A percentile compares a stretch with the other conserved stretches of the same genome.
Conservation (phyloP, 2,888 invertebrate species). For the Microdon myrmicae region DNA sequence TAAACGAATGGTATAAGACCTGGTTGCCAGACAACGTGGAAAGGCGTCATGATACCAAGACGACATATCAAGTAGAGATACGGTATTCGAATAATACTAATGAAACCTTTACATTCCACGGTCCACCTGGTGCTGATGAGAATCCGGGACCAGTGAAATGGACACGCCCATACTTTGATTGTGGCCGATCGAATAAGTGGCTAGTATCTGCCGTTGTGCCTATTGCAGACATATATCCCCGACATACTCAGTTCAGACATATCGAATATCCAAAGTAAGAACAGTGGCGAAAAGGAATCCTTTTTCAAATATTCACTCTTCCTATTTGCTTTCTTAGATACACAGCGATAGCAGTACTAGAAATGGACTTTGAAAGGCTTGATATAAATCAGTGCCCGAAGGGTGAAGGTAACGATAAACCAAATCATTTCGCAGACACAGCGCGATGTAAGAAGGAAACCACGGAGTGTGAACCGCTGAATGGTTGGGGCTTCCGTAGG, state of each 20-base stretch:
- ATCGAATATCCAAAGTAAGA: conserved; percentile 92
- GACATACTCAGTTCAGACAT: conserved; percentile 92
- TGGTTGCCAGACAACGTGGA: conserved; percentile 92
- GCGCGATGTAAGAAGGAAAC: conserved; percentile 91
- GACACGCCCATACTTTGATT: conserved; percentile 96
- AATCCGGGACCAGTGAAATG: conserved; percentile 92
- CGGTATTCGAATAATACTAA: conserved; percentile 94
- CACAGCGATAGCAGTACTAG: conserved; percentile 90
- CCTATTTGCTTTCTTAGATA: conserved; percentile 71
- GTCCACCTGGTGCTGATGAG: conserved; percentile 91
- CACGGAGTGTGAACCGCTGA: conserved; percentile 95
- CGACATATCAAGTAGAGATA: conserved; percentile 93
- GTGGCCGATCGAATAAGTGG: conserved; percentile 95
- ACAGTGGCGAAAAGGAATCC: not conserved
- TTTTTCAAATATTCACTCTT: conserved; percentile 1
- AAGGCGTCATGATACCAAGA: conserved; percentile 87
- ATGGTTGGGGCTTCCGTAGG: conserved; percentile 95
- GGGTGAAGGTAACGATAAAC: conserved; percentile 86
- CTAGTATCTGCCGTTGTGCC: conserved; percentile 93
- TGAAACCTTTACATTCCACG: conserved; percentile 96
- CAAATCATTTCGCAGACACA: conserved; percentile 89
- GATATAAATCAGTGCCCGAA: conserved; percentile 97
- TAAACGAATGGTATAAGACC: conserved; percentile 91
- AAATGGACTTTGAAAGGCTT: conserved; percentile 95
- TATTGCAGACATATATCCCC: conserved; percentile 93